Evolutionary conservation across 2,888 invertebrate species (phyloP).

Genomic region (Galerucella calmariensis): DNA sequence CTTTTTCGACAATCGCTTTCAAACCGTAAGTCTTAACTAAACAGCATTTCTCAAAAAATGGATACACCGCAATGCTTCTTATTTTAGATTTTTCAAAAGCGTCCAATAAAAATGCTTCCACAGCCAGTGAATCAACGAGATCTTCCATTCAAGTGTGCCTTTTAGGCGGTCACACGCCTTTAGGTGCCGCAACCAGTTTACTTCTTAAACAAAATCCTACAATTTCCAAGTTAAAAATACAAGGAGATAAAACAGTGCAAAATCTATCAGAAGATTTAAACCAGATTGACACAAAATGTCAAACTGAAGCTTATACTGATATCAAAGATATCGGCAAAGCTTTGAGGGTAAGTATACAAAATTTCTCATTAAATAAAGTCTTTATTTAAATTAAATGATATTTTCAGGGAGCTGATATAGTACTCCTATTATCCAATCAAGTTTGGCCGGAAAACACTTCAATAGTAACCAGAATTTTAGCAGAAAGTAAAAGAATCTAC

Average conservation of each 20-base stretch:
- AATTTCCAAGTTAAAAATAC: constrained; percentile 57
- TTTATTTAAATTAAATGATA: neutral
- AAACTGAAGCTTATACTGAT: constrained; percentile 50
- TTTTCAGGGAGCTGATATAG: constrained; percentile 59
- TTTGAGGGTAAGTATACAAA: constrained; percentile 53
- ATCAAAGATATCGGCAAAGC: constrained; percentile 52
- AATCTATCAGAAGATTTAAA: constrained; percentile 57
- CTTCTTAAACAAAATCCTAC: constrained; percentile 69
- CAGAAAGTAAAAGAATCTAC: constrained; percentile 56
- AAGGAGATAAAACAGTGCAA: constrained; percentile 54
- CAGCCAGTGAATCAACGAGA: constrained; percentile 8
- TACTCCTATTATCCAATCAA: constrained; percentile 53
- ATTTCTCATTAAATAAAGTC: neutral
- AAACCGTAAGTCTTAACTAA: neutral
- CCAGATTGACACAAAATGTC: constrained; percentile 59
- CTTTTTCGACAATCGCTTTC: constrained; percentile 16
- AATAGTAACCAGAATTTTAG: constrained; percentile 52
- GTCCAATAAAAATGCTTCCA: constrained; percentile 15
- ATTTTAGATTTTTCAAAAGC: constrained; percentile 1
- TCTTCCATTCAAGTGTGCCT: constrained; percentile 57
- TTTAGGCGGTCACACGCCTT: constrained; percentile 68
- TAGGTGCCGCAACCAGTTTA: constrained; percentile 67
- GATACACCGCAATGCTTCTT: neutral
- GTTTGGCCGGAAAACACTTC: constrained; percentile 43
- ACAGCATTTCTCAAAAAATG: neutral